Evolutionary conservation across 2,888 invertebrate species (phyloP).

Genomic region (Caenorhabditis auriculariae): DNA sequence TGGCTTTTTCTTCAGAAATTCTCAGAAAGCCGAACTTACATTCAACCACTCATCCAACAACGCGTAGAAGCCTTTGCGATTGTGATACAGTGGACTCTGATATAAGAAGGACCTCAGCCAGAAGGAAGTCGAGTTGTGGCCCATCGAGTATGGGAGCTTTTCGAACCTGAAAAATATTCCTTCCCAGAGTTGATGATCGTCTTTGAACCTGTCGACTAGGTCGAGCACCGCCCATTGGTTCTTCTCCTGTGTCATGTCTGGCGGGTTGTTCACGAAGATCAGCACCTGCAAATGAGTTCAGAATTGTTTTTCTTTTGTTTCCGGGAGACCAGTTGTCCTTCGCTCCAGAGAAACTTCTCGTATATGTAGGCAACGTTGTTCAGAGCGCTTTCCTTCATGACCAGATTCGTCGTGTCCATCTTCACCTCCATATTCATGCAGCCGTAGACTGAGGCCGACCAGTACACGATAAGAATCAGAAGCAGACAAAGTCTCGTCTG

Average conservation of each 20-base stretch:
- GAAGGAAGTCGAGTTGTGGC: slow-evolving; percentile 51
- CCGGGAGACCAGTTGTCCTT: slow-evolving; percentile 41
- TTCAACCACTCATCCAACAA: slow-evolving; percentile 42
- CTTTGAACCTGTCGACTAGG: slow-evolving; percentile 26
- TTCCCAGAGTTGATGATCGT: not conserved
- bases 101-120: slow-evolving; percentile 49
- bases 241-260: slow-evolving; percentile 28
- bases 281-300: slow-evolving; percentile 16
- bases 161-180: slow-evolving; percentile 33
- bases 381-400: slow-evolving; percentile 44
- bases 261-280: slow-evolving; percentile 50
- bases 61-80: slow-evolving; percentile 34
- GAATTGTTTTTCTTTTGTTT: not conserved
- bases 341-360: slow-evolving; percentile 45
- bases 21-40: not conserved
- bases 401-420: slow-evolving; percentile 52
- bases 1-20: no score
- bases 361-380: slow-evolving; percentile 45
- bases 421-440: slow-evolving; percentile 41
- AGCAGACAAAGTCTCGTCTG: slow-evolving; percentile 30
- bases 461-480: slow-evolving; percentile 33
- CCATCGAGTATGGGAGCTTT: slow-evolving; percentile 50
- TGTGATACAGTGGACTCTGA: slow-evolving; percentile 36
- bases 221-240: slow-evolving; percentile 38
- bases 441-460: slow-evolving; percentile 39